phyloP scores from a whole-genome alignment of 2,888 invertebrate species.

The Scrobipalpa atriplicella region DNA sequence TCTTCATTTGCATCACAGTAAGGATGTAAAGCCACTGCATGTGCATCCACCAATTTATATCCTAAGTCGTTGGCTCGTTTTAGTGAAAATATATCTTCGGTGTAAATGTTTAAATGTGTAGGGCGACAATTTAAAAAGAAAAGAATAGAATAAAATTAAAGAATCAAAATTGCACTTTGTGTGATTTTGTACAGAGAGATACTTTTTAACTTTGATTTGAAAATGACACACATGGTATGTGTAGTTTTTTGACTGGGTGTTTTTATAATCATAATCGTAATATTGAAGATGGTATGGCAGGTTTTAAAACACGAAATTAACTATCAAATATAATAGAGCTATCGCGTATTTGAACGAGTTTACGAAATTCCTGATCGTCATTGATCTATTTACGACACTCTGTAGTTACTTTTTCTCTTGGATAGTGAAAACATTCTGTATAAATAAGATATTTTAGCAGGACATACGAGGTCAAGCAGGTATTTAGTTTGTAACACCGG shows the following conservation, averaged over 20 bases:
- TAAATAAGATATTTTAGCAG: neutral
- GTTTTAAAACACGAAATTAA: too few relatives aligned
- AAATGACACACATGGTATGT: too few relatives aligned
- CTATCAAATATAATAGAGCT: too few relatives aligned
- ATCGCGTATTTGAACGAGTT: too few relatives aligned
- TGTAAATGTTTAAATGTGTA: constrained; percentile 9
- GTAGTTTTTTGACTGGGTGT: too few relatives aligned
- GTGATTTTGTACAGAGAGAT: too few relatives aligned
- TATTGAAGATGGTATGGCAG: too few relatives aligned
- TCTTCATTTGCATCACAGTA: constrained; percentile 66
- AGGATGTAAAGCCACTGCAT: constrained; percentile 48
- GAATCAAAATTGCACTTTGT: constrained; percentile 15
- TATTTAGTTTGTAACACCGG: neutral
- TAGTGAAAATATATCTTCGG: constrained; percentile 18
- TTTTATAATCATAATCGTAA: too few relatives aligned
- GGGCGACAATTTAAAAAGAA: neutral
- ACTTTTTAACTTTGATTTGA: too few relatives aligned
- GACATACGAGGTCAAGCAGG: neutral
- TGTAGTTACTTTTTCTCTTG: too few relatives aligned
- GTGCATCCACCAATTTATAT: constrained; percentile 32
- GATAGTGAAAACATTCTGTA: neutral
- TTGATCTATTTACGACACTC: too few relatives aligned
- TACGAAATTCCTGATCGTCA: too few relatives aligned
- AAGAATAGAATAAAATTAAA: constrained; percentile 4
- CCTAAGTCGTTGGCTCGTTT: constrained; percentile 15